A percentile compares a stretch with the other conserved stretches of the same genome.
phyloP scores from a whole-genome alignment of 2,888 invertebrate genomes.

The Rugalucina vietnamica region DNA sequence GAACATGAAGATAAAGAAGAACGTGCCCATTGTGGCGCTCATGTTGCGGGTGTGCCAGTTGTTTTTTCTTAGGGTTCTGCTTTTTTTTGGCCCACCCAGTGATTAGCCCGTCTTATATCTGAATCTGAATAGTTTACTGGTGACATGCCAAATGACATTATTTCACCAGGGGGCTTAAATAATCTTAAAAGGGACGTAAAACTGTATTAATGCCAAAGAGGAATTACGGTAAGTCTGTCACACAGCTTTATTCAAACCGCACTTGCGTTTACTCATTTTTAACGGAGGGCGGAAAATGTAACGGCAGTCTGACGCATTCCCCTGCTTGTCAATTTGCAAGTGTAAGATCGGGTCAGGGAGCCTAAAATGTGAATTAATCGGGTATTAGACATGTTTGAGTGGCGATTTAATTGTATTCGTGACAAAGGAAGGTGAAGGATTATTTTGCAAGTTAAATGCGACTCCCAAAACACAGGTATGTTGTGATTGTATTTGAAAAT shows the following conservation, averaged over 20 bases:
- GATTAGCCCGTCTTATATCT: too few relatives aligned
- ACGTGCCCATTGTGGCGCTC: too few relatives aligned
- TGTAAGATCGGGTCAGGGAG: constrained; percentile 33
- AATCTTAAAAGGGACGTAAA: too few relatives aligned
- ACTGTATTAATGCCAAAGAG: too few relatives aligned
- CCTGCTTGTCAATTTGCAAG: constrained; percentile 8
- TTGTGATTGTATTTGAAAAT: not conserved
- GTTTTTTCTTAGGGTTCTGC: too few relatives aligned
- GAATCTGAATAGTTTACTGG: too few relatives aligned
- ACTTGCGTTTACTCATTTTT: not conserved
- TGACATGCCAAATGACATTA: too few relatives aligned
- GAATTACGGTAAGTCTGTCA: not conserved
- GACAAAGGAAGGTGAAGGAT: not conserved
- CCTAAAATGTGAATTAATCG: constrained; percentile 9
- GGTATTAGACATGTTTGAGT: constrained; percentile 5
- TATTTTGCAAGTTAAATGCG: not conserved
- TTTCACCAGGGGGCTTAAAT: too few relatives aligned
- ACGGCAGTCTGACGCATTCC: constrained; percentile 50
- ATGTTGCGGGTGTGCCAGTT: too few relatives aligned
- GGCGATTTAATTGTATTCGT: not conserved
- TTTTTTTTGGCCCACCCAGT: too few relatives aligned
- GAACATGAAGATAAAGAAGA: too few relatives aligned
- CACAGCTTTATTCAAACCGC: not conserved
- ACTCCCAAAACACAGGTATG: not conserved
- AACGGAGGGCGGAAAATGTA: constrained; percentile 55